phyloP scores from a whole-genome alignment of 2,888 invertebrate genomes.

The Eurytoma californica region DNA sequence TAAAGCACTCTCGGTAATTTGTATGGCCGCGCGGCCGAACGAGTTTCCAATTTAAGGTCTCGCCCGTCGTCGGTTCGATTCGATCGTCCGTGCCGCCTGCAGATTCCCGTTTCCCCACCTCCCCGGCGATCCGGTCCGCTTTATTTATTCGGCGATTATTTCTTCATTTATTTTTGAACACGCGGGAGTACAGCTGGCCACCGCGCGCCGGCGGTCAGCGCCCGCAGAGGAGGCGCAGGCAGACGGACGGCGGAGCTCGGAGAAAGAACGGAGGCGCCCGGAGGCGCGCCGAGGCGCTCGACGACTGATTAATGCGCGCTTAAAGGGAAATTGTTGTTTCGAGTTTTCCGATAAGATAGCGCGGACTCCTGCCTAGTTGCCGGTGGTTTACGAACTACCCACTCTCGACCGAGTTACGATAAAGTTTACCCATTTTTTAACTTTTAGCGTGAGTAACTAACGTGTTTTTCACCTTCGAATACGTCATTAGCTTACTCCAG shows the following conservation, averaged over 20 bases:
- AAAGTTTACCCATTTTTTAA: too few relatives aligned
- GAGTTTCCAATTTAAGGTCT: slow-evolving; percentile 47
- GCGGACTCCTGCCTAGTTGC: too few relatives aligned
- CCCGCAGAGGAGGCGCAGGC: not conserved
- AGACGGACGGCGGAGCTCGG: not conserved
- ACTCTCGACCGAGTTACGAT: too few relatives aligned
- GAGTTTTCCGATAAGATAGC: slow-evolving; percentile 1
- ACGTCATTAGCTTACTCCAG: too few relatives aligned
- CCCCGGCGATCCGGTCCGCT: not conserved
- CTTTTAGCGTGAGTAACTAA: too few relatives aligned
- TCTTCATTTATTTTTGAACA: slow-evolving; percentile 42
- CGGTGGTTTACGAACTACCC: too few relatives aligned
- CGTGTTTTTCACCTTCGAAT: too few relatives aligned
- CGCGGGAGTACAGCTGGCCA: slow-evolving; percentile 4
- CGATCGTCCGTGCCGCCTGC: slow-evolving; percentile 32
- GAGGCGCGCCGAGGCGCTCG: not conserved
- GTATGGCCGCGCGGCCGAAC: slow-evolving; percentile 41
- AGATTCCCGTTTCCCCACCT: not conserved
- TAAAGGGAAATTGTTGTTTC: slow-evolving; percentile 5
- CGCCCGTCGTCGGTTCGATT: slow-evolving; percentile 21
- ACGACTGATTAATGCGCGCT: not conserved
- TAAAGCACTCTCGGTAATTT: slow-evolving; percentile 51
- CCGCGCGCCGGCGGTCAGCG: slow-evolving; percentile 36
- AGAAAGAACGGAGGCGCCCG: not conserved
- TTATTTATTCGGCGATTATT: slow-evolving; percentile 52